Conservation (phyloP, 2,113 vertebrate genomes). For the Egretta garzetta region DNA sequence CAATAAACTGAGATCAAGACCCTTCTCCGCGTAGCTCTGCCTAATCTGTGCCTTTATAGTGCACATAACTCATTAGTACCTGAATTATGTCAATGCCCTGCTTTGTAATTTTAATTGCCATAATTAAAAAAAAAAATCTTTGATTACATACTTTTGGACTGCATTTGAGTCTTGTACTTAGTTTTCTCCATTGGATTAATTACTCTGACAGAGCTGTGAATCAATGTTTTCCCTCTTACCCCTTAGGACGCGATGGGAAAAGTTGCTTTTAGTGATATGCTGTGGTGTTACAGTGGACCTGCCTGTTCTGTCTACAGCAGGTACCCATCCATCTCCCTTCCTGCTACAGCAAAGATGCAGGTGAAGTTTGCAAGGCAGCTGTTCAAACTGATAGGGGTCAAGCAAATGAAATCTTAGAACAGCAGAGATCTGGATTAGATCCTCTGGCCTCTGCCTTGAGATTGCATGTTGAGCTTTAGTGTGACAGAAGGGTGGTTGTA, state of each 20-base stretch:
- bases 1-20: neutral
- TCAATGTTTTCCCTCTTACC: neutral
- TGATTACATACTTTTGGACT: neutral
- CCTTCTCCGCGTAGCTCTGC: neutral
- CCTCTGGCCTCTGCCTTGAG: neutral
- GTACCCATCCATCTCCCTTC: neutral
- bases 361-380: neutral
- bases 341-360: neutral
- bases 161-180: neutral
- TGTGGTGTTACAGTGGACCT: neutral
- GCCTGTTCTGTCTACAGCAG: neutral
- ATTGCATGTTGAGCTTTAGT: neutral
- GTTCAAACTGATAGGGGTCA: neutral
- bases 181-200: neutral
- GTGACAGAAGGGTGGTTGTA: neutral
- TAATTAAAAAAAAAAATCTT: neutral
- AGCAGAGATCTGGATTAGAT: neutral
- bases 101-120: neutral
- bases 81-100: neutral
- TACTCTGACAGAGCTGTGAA: neutral
- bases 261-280: neutral
- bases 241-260: neutral
- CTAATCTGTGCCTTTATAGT: neutral
- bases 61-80: neutral
- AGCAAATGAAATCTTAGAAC: neutral